These are phyloP conservation scores for Drosophila bipectinata DNA, from an alignment of 1,140 invertebrate species.

Conservation along the genomic window DNA sequence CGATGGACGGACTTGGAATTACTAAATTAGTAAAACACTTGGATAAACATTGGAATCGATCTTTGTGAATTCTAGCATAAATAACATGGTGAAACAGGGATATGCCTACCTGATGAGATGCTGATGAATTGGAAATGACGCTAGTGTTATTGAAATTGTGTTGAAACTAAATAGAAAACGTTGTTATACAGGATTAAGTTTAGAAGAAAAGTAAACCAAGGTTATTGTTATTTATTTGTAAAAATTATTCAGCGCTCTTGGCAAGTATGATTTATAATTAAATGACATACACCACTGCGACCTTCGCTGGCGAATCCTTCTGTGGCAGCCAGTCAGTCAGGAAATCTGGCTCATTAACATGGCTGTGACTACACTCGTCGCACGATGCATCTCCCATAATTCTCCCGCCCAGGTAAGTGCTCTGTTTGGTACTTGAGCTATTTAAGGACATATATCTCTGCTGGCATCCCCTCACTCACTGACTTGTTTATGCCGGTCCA, in stretches of 20 bases:
- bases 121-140: neutral
- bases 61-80: constrained; percentile 17
- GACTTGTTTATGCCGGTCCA: constrained; percentile 28
- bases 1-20: constrained; percentile 17
- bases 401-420: constrained; percentile 46
- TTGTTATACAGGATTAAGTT: neutral
- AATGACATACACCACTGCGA: neutral
- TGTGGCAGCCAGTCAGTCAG: constrained; percentile 16
- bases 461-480: constrained; percentile 30
- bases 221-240: too few species aligned
- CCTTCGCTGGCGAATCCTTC: constrained; percentile 4
- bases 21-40: constrained; percentile 47
- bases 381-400: constrained; percentile 39
- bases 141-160: neutral
- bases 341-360: constrained; percentile 65
- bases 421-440: constrained; percentile 67
- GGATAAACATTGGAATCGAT: constrained; percentile 31
- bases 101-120: neutral
- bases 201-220: neutral
- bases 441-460: constrained; percentile 70
- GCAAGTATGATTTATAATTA: neutral
- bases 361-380: constrained; percentile 57
- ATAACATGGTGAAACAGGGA: constrained; percentile 3
- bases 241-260: too few species aligned
- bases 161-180: neutral